phyloP scores from a whole-genome alignment of 2,113 vertebrate species.

The Falco punctatus region DNA sequence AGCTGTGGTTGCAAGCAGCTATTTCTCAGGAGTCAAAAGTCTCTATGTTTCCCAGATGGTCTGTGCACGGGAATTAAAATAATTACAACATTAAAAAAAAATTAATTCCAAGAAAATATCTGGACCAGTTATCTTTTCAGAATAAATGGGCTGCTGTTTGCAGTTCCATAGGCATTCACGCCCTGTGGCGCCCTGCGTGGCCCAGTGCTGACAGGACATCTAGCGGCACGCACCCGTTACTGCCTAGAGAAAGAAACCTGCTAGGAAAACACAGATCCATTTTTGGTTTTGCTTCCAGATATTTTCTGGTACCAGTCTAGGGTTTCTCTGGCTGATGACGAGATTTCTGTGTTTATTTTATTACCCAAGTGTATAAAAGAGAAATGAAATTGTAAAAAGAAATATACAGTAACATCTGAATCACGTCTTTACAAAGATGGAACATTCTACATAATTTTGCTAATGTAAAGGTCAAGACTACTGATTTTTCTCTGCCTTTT shows the following conservation, averaged over 20 bases:
- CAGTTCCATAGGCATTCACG: no score
- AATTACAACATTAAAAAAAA: background rate
- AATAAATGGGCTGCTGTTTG: background rate
- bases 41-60: background rate
- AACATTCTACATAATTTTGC: background rate
- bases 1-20: background rate
- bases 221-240: background rate
- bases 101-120: background rate
- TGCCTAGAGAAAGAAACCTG: background rate
- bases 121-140: background rate
- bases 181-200: background rate
- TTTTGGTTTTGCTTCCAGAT: background rate
- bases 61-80: background rate
- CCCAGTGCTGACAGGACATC: conserved; percentile 53
- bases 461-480: background rate
- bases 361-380: background rate
- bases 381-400: background rate
- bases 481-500: background rate
- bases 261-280: background rate
- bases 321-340: background rate
- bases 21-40: background rate
- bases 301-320: background rate
- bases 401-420: background rate
- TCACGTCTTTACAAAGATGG: background rate
- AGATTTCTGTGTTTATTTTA: background rate